Conservation (phyloP, 2,113 vertebrate genomes). For the Gambusia affinis region DNA sequence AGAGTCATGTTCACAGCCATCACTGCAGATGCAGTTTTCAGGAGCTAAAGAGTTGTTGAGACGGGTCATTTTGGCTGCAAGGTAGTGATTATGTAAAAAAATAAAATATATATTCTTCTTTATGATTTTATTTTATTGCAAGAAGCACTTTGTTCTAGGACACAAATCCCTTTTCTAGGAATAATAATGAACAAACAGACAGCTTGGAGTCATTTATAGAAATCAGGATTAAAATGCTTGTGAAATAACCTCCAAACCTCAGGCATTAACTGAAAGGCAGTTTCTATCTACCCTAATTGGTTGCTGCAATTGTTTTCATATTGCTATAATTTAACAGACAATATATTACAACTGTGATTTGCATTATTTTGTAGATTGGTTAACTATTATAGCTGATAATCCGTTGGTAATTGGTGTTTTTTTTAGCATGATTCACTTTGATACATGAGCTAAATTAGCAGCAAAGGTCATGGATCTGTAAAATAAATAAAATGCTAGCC, state of each 20-base stretch:
- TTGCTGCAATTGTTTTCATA: constrained; percentile 22
- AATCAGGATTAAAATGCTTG: constrained; percentile 18
- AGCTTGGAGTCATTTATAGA: constrained; percentile 9
- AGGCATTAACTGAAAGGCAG: constrained; percentile 9
- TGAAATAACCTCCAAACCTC: constrained; percentile 2
- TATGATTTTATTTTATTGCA: no score
- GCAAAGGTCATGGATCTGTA: not conserved
- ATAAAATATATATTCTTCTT: not conserved
- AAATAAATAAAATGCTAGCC: not conserved
- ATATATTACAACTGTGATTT: constrained; percentile 5
- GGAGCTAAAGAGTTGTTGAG: no score
- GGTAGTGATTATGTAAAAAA: not conserved
- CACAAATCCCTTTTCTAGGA: constrained; percentile 1
- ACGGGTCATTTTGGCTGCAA: not conserved
- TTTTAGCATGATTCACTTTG: not conserved
- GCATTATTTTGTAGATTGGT: not conserved
- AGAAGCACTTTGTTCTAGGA: not conserved
- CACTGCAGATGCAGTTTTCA: no score
- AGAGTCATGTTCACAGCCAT: no score
- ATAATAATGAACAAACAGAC: constrained; percentile 10
- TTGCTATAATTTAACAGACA: constrained; percentile 34
- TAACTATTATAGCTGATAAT: not conserved
- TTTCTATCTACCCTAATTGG: constrained; percentile 20
- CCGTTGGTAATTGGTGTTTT: not conserved
- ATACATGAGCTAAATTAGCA: constrained; percentile 1